Evolutionary conservation across 1,140 invertebrate species (phyloP).

Genomic region (Cydia strobilella): DNA sequence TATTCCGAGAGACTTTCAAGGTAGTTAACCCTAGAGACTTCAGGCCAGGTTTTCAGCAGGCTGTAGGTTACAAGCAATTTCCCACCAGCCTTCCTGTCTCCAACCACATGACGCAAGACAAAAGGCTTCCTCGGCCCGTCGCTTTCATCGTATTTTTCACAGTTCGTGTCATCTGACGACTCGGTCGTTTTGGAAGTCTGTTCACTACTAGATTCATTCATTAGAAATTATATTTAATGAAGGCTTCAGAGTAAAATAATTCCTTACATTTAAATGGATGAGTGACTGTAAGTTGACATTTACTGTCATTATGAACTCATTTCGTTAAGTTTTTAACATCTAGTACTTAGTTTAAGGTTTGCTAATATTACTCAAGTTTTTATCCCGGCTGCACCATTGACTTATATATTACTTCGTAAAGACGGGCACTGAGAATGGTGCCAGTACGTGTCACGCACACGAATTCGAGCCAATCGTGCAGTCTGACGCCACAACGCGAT

Average conservation of each 20-base stretch:
- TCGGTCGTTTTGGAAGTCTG: neutral
- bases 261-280: neutral
- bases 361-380: no score
- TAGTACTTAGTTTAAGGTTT: no score
- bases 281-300: neutral
- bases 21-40: constrained; percentile 57
- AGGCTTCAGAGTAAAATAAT: neutral
- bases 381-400: no score
- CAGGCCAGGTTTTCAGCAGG: constrained; percentile 51
- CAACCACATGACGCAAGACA: neutral
- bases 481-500: no score
- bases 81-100: neutral
- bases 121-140: neutral
- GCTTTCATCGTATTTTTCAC: neutral
- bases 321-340: no score
- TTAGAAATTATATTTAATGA: neutral
- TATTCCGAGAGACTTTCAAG: constrained; percentile 39
- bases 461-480: no score
- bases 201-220: neutral
- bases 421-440: no score
- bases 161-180: neutral
- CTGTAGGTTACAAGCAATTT: constrained; percentile 48
- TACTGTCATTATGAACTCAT: neutral
- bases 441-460: no score
- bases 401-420: no score